phyloP scores from a whole-genome alignment of 1,140 invertebrate species.

The Linepithema humile region DNA sequence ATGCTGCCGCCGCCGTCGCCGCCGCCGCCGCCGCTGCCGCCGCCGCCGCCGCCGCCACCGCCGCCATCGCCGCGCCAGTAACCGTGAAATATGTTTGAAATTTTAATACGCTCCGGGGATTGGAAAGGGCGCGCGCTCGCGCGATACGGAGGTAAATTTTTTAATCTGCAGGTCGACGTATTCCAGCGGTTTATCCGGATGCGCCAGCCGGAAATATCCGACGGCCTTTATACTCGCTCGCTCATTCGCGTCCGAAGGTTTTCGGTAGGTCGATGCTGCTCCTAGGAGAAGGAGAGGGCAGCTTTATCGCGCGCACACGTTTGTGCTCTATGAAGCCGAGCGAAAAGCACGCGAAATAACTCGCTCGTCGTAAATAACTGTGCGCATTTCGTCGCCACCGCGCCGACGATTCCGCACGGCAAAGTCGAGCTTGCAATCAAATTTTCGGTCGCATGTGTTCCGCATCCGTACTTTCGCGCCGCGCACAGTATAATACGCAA shows the following conservation, averaged over 20 bases:
- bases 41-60: not conserved
- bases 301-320: slow-evolving; percentile 54
- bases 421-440: slow-evolving; percentile 39
- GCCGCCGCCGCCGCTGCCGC: slow-evolving; percentile 20
- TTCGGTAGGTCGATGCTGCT: slow-evolving; percentile 2
- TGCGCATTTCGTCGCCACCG: slow-evolving; percentile 31
- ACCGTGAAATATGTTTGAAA: slow-evolving; percentile 51
- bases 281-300: slow-evolving; percentile 16
- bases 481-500: not conserved
- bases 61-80: slow-evolving; percentile 5
- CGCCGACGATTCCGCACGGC: not conserved
- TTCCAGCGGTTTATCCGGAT: slow-evolving; percentile 56
- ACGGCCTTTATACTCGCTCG: slow-evolving; percentile 11
- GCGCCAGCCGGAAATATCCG: slow-evolving; percentile 44
- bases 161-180: slow-evolving; percentile 57
- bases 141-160: slow-evolving; percentile 58
- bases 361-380: slow-evolving; percentile 66
- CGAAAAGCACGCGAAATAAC: slow-evolving; percentile 60
- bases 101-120: slow-evolving; percentile 45
- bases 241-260: not conserved
- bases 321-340: slow-evolving; percentile 32
- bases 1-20: slow-evolving; percentile 15
- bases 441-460: slow-evolving; percentile 42
- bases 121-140: slow-evolving; percentile 13
- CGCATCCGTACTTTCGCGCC: slow-evolving; percentile 16